Base-by-base conservation (phyloP, 2,113 vertebrate genomes). In the Melanocharis versteri region DNA sequence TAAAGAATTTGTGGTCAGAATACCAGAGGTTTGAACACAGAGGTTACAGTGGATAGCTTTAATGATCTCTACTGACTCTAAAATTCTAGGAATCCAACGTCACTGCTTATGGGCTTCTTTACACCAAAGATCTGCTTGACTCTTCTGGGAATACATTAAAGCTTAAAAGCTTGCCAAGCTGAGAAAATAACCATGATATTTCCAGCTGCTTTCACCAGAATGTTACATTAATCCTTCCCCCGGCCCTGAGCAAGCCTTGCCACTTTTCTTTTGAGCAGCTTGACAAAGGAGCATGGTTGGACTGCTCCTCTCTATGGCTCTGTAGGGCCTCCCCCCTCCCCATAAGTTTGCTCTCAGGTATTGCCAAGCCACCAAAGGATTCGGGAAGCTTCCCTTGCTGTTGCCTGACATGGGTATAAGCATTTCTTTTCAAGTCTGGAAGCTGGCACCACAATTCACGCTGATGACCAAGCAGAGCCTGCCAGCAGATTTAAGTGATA, bases 171-270 rank as follows among this genome's bases (percentile, higher is more conserved):
- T 71, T 13, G 9, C n/a, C 62, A 88, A 69, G 33, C 66, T 86
- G 58, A 72, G 66, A 92, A 94, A 93, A 95, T 54, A 73, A 73
- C 42, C 0, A 0, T 61, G 62, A 2, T 92, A 86, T 54, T 93
- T 92, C 73, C 82, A 91, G 70, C 70, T 93, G 78, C 70, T 79
- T 90, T 72, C 40, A 81, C n/a, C 31, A 80, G 48, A 90, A 90
- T 45, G 68, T 62, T 70, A 60, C 33, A 82, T 40, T 45, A 83
- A 54, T 47, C 60, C 57, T 75, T 78, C 31, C 19, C 56, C 16
- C 22, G 6, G n/a, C 47, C 53, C 30, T 1, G 1, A 56, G 37
- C 22, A 82, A 83, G 37, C 20, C 33, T 70, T 54, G 60, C 19
- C 22, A 26, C 37, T 68, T 88, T 44, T 50, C 35, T 87, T 69